Base-by-base conservation (phyloP, 2,797 vertebrate genomes). In the Phrynocephalus guinanensis region DNA sequence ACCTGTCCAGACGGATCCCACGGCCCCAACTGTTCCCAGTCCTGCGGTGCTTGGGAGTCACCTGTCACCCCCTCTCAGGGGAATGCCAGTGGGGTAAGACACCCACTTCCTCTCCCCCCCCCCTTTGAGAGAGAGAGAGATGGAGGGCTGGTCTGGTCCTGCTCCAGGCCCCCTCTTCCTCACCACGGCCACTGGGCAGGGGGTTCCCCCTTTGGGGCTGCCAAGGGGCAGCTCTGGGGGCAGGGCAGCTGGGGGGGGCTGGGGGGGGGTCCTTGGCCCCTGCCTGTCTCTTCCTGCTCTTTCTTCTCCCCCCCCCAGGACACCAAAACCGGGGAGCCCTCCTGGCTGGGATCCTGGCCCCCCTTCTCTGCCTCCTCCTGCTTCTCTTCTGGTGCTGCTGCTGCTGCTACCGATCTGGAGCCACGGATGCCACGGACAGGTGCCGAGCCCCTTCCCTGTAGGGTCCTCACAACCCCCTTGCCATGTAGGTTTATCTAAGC, bases 11-110 rank as follows among this genome's bases (percentile, higher is more conserved):
- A 96, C 83, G 97, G 97, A 0, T 97, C 96, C 91, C 97, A 97
- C 20, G 99, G 99, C 26, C 84, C 92, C 76, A 99, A 99, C 95
- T 99, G 99, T 84, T 99, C 99, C 3, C 96, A 91, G 0, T 26
- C 90, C 76, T 99, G 98, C 95, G 95, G 79, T 99, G 99, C 86
- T 95, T 96, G n/a, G 93, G 96, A 0, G 97, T 95, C 1, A 91
- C 50, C 85, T 99, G 99, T 67, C 89, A 98, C 91, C 96, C 96
- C 0, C 91, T 93, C 52, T 96, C 94, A 0, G 98, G 98, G 10
- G 88, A 79, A 86, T 99, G 99, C 78, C 96, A 96, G 30, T 94
- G 93, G 91, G 97, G 99, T 99, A 97, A 89, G 96, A 85, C 44
- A 4, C 24, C 22, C n/a, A 24, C 33, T 33, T 11, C 22, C 4